phyloP scores from a whole-genome alignment of 2,888 invertebrate genomes.

The Drosophila rellima region DNA sequence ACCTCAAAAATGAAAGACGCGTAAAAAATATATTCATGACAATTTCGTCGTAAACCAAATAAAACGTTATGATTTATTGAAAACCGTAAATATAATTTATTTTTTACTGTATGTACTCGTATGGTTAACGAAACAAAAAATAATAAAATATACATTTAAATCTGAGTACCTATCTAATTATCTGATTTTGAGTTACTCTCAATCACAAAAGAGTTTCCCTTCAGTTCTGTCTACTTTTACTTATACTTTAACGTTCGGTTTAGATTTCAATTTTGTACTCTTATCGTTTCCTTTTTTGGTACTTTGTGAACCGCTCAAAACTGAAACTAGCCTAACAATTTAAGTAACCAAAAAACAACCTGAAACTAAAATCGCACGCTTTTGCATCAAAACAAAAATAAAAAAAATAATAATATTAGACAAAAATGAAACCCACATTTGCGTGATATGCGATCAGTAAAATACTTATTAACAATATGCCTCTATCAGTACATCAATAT shows the following conservation, averaged over 20 bases:
- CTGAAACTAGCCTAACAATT: slow-evolving; percentile 80
- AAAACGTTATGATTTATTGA: slow-evolving; percentile 32
- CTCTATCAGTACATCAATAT: slow-evolving; percentile 59
- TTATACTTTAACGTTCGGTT: slow-evolving; percentile 40
- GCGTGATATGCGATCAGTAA: slow-evolving; percentile 76
- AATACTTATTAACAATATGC: slow-evolving; percentile 63
- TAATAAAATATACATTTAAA: neutral
- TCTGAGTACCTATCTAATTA: slow-evolving; percentile 32
- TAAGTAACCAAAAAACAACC: slow-evolving; percentile 68
- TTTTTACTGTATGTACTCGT: slow-evolving; percentile 21
- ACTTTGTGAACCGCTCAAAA: slow-evolving; percentile 75
- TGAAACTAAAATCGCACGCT: slow-evolving; percentile 84
- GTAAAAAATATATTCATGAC: slow-evolving; percentile 35
- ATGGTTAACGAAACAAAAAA: slow-evolving; percentile 28
- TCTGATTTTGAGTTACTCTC: slow-evolving; percentile 35
- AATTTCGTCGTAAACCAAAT: slow-evolving; percentile 40
- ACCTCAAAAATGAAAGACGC: slow-evolving; percentile 32
- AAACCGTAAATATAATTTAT: slow-evolving; percentile 29
- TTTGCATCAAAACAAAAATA: slow-evolving; percentile 81
- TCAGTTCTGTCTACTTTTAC: slow-evolving; percentile 51
- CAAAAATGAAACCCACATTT: slow-evolving; percentile 69
- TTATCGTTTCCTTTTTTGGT: slow-evolving; percentile 51
- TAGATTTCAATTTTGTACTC: slow-evolving; percentile 40
- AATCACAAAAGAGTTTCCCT: slow-evolving; percentile 36
- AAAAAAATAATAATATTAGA: slow-evolving; percentile 44